Conservation (phyloP, 2,888 invertebrate species). For the Ommatoiulus sabulosus region DNA sequence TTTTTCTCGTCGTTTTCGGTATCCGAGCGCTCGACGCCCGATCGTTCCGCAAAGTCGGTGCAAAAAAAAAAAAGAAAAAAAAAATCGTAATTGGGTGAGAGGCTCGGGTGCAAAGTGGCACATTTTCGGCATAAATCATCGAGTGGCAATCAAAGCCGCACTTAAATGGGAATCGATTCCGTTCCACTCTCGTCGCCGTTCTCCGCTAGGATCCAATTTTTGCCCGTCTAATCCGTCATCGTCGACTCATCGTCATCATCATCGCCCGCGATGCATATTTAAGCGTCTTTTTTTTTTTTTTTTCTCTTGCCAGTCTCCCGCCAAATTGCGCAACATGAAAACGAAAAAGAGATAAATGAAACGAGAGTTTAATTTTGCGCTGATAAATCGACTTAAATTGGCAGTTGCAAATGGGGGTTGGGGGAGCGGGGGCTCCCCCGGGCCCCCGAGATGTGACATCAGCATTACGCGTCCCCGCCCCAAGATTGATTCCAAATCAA, state of each 20-base stretch:
- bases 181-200: background rate
- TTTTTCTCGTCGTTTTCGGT: background rate
- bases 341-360: slow-evolving; percentile 51
- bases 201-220: background rate
- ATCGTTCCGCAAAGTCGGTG: background rate
- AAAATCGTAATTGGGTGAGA: slow-evolving; percentile 27
- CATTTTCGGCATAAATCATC: slow-evolving; percentile 43
- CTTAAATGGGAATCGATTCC: slow-evolving; percentile 40
- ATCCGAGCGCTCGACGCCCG: background rate
- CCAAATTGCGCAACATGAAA: slow-evolving; percentile 47
- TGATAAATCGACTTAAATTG: slow-evolving; percentile 55
- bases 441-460: slow-evolving; percentile 17
- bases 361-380: slow-evolving; percentile 49
- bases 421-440: background rate
- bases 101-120: slow-evolving; percentile 43
- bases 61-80: background rate
- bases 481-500: slow-evolving; percentile 57
- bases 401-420: slow-evolving; percentile 54
- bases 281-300: slow-evolving; percentile 21
- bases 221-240: slow-evolving; percentile 36
- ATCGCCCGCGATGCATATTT: slow-evolving; percentile 20
- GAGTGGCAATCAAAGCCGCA: slow-evolving; percentile 43
- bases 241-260: slow-evolving; percentile 51
- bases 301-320: background rate
- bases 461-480: background rate